Conservation (phyloP, 2,797 vertebrate species). For the Lindbergichthys nudifrons region DNA sequence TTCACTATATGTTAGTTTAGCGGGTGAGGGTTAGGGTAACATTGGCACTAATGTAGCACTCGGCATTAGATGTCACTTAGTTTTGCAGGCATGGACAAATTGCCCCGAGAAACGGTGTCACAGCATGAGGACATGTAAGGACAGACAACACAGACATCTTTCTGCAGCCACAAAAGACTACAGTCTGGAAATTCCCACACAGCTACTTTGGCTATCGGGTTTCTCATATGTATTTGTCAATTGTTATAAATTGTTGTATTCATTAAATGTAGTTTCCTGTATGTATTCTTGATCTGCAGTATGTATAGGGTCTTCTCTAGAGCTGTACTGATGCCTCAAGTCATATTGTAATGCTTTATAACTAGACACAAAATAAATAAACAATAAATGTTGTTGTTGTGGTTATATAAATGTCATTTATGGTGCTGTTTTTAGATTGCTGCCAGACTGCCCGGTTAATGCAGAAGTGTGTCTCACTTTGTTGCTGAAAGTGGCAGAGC, state of each 20-base stretch:
- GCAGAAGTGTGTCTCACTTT: no score
- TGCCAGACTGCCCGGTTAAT: no score
- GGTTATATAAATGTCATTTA: no score
- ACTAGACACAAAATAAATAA: no score
- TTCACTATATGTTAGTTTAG: neutral
- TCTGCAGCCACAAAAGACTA: neutral
- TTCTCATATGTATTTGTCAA: neutral
- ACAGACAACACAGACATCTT: no score
- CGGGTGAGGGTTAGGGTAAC: neutral
- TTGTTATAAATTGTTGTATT: neutral
- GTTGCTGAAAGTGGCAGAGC: no score
- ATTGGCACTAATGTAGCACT: neutral
- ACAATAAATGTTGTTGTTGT: no score
- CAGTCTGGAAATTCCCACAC: neutral
- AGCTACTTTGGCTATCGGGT: neutral
- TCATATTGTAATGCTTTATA: no score
- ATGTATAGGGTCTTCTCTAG: neutral
- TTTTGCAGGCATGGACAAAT: neutral
- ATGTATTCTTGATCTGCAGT: neutral
- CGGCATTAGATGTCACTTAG: neutral
- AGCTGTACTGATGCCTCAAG: no score
- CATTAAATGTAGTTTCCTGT: neutral
- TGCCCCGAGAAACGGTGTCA: neutral
- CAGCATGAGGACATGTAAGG: conserved; percentile 1
- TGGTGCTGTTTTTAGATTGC: no score